Evolutionary conservation across 2,113 vertebrate species (phyloP).

Genomic region (Daboia siamensis): DNA sequence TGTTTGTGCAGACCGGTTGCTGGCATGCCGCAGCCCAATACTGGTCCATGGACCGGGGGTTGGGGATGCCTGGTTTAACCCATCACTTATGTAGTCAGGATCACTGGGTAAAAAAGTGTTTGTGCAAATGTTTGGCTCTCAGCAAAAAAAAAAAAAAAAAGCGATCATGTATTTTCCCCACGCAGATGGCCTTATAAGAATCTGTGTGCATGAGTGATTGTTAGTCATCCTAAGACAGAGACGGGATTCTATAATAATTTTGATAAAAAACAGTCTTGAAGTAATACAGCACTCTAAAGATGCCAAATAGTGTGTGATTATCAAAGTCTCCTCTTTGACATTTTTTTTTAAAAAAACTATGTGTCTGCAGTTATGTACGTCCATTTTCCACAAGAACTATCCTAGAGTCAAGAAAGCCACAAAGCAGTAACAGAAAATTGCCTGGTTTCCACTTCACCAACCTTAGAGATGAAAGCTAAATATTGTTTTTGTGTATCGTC

Average conservation of each 20-base stretch:
- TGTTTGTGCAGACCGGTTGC: too few relatives aligned
- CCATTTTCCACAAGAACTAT: slow-evolving; percentile 37
- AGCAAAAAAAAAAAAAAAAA: not conserved
- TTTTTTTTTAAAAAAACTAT: not conserved
- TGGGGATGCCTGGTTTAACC: too few relatives aligned
- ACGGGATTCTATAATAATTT: not conserved
- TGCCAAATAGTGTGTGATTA: slow-evolving; percentile 1
- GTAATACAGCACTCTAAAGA: slow-evolving; percentile 4
- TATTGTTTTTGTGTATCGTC: slow-evolving; percentile 46
- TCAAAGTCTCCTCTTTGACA: slow-evolving; percentile 19
- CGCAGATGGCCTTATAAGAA: not conserved
- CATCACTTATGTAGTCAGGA: not conserved
- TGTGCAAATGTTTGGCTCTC: not conserved
- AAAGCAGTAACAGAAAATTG: slow-evolving; percentile 33
- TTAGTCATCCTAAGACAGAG: not conserved
- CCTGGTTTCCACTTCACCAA: slow-evolving; percentile 52
- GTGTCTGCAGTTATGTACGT: not conserved
- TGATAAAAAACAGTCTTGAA: not conserved
- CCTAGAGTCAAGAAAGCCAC: slow-evolving; percentile 22
- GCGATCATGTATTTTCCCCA: not conserved
- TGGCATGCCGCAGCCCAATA: too few relatives aligned
- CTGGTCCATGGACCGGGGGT: too few relatives aligned
- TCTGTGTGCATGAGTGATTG: not conserved
- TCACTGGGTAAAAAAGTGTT: not conserved
- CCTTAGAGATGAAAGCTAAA: slow-evolving; percentile 45